phyloP scores from a whole-genome alignment of 2,797 vertebrate genomes.

The Halcyon badia region DNA sequence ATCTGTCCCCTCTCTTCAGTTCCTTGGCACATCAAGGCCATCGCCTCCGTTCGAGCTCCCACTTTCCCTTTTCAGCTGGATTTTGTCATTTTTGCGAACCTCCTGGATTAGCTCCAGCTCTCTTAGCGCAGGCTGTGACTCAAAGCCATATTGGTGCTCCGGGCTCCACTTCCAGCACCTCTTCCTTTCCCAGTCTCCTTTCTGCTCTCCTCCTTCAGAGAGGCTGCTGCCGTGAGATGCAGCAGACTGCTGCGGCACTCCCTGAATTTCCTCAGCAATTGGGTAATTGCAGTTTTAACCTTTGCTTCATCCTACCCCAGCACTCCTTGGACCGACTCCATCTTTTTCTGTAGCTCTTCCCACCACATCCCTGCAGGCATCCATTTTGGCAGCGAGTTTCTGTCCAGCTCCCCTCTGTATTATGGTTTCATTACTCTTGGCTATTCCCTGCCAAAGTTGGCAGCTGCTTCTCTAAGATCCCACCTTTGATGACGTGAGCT shows the following conservation, averaged over 20 bases:
- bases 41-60: not conserved
- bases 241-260: not conserved
- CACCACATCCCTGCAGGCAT: not conserved
- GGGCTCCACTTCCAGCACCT: not conserved
- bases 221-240: rapidly evolving
- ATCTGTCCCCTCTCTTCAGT: not conserved
- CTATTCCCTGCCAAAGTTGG: not conserved
- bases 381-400: not conserved
- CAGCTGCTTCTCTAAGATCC: not conserved
- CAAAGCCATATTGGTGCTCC: not conserved
- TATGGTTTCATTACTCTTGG: not conserved
- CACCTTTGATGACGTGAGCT: not conserved
- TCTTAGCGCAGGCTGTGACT: not conserved
- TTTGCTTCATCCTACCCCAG: not conserved
- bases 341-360: not conserved
- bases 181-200: not conserved
- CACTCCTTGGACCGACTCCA: not conserved
- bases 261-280: not conserved
- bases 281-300: not conserved
- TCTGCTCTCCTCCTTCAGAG: not conserved
- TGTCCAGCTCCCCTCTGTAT: not conserved
- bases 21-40: conserved; percentile 8
- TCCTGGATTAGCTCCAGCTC: conserved; percentile 3
- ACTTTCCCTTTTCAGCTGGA: not conserved
- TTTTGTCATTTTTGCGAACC: not conserved